These are phyloP conservation scores for Macrosiphum euphorbiae DNA, from an alignment of 2,888 invertebrate genomes.

Conservation along the genomic window DNA sequence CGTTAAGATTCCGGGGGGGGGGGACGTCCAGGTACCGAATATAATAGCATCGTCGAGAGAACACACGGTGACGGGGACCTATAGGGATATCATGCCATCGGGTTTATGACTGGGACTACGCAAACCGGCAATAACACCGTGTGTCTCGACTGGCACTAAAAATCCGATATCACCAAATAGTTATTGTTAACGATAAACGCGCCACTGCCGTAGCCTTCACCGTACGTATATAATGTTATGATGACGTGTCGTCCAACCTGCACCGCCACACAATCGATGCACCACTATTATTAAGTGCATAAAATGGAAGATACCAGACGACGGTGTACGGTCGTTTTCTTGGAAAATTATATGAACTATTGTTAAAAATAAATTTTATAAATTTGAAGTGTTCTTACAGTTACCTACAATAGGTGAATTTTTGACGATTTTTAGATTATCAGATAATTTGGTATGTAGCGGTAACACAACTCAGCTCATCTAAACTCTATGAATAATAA, in stretches of 20 bases:
- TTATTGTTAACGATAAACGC: neutral
- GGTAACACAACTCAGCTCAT: neutral
- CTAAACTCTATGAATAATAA: too few species aligned
- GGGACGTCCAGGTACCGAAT: too few species aligned
- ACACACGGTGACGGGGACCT: neutral
- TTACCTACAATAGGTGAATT: neutral
- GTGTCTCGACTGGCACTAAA: neutral
- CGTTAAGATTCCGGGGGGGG: too few species aligned
- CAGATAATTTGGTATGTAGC: neutral
- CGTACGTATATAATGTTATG: neutral
- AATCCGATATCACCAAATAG: neutral
- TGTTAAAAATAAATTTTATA: neutral
- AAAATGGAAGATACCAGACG: too few species aligned
- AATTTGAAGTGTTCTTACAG: neutral
- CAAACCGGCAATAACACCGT: neutral
- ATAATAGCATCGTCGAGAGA: neutral
- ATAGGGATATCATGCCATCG: neutral
- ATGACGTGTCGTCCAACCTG: neutral
- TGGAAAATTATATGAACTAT: neutral
- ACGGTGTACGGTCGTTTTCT: neutral
- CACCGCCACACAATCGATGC: neutral
- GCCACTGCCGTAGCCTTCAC: neutral
- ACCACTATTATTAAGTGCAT: neutral
- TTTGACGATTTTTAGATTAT: neutral
- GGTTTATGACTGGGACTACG: neutral